Base-by-base conservation (phyloP, 2,888 invertebrate species). In the Oasisia sp. region DNA sequence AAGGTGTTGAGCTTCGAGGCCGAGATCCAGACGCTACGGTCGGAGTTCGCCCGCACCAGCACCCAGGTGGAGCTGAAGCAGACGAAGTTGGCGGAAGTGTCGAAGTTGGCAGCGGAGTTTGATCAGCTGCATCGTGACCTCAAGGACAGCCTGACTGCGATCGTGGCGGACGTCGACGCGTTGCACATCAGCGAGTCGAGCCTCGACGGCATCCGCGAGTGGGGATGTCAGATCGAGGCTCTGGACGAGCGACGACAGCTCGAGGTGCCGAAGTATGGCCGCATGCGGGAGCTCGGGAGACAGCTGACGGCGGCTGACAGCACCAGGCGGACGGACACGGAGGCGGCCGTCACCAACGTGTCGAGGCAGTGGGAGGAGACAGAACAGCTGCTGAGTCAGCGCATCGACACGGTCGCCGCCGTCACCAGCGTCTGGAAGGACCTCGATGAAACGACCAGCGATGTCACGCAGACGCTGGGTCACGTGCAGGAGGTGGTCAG, bases 251-350 rank as follows among this genome's bases (percentile, higher is more conserved):
- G 96, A 89, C 94, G 96, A 92, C 94, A 95, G 89, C 93, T 94
- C 12, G 93, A 94, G 92, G 95, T 95, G 93, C 94, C 95, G 89
- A 95, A 95, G 91, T 95, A 95, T 97, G 98, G 92, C 97, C 97
- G 94, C 96, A 98, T 94, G 97, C 98, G 97, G 97, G 98, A 95
- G 98, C 98, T 96, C 98, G 99, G 96, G 97, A 98, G 95, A 32
- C 95, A 95, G 93, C 95, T 96, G 92, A 95, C 95, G 94, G 94
- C 95, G 89, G 94, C 94, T 19, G 96, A 96, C 93, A 94, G 94
- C 32, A 93, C 93, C 74, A 95, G 95, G 91, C 93, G 94, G 14
- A 93, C 94, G 0, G 93, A 94, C 38, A 94, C 95, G n/a, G 95
- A 95, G 93, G 94, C 94, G 50, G 94, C 94, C 91, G 94, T 95